Conservation (phyloP, 1,140 invertebrate genomes). For the Drosophila parabipectinata region DNA sequence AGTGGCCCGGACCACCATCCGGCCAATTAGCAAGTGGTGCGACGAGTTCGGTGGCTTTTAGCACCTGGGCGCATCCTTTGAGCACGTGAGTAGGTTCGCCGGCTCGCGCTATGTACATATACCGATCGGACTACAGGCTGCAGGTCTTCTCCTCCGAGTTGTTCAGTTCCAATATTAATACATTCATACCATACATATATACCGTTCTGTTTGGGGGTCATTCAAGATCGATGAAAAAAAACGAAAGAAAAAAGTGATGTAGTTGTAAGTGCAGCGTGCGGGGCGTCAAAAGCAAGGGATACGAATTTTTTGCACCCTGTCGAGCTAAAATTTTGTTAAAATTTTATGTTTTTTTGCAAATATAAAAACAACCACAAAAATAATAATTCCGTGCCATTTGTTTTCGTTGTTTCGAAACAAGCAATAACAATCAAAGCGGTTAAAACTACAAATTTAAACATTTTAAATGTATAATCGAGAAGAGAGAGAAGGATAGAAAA, state of each 20-base stretch:
- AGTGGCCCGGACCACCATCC: slow-evolving; percentile 48
- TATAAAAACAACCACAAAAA: slow-evolving; percentile 44
- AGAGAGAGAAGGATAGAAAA: slow-evolving; percentile 1
- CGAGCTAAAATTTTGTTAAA: slow-evolving; percentile 61
- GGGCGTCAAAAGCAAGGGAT: slow-evolving; percentile 11
- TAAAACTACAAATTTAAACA: slow-evolving; percentile 60
- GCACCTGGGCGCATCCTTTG: slow-evolving; percentile 76
- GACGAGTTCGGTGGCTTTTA: slow-evolving; percentile 65
- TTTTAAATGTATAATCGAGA: slow-evolving; percentile 69
- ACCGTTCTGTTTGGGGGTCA: slow-evolving; percentile 53
- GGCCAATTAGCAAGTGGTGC: slow-evolving; percentile 63
- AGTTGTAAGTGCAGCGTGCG: slow-evolving; percentile 76
- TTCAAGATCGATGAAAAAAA: slow-evolving; percentile 27
- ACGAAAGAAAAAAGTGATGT: slow-evolving; percentile 82
- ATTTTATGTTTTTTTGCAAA: slow-evolving; percentile 59
- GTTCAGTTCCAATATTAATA: slow-evolving; percentile 20
- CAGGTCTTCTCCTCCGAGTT: slow-evolving; percentile 54
- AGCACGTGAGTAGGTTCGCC: slow-evolving; percentile 62
- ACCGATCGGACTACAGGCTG: slow-evolving; percentile 37
- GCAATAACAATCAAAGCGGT: slow-evolving; percentile 78
- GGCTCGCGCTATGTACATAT: slow-evolving; percentile 50
- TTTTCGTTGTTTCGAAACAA: slow-evolving; percentile 71
- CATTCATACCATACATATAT: background rate
- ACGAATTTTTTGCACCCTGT: slow-evolving; percentile 25
- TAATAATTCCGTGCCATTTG: slow-evolving; percentile 81